Base-by-base conservation (phyloP, 2,888 invertebrate genomes). In the Cyclophora albipunctata region DNA sequence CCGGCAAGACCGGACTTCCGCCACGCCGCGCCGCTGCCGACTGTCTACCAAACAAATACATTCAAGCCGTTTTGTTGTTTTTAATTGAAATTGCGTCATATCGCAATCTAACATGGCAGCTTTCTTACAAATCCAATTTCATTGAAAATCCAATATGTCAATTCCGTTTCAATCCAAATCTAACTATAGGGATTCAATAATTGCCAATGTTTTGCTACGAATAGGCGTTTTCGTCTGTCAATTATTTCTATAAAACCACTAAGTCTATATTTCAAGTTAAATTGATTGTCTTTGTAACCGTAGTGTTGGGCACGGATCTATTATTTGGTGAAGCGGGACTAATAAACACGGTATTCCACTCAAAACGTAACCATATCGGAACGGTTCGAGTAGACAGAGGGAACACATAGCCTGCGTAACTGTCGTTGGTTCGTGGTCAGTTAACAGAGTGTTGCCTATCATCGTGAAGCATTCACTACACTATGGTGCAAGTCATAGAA, bases 21-120 rank as follows among this genome's bases (percentile, higher is more conserved):
- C 69, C 67, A 57, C 59, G 64, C 72, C 69, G 61, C 62, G 67
- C 69, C 73, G 64, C 64, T 66, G 64, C 68, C 67, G 63, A 67
- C 65, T 63, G 64, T 72, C 75, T 70, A 63, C 57, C 70, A 69
- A 61, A 84, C 81, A 84, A 84, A 80, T 66, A 73, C 60, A 67
- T 61, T 61, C 62, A 54, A 57, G 55, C 47, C 62, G 75, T 80
- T 82, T 81, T 81, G 78, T 81, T 73, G 71, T 84, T 78, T 81
- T 78, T 81, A 84, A 85, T 84, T 83, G 81, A 84, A 83, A 78
- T 79, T 82, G 78, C 75, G 78, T 75, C 74, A 74, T 78, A 80
- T 78, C 74, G 65, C 71, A 41, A 55, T 51, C 71, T 66, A 74
- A 20, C 20, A 20, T 20, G 20, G 20, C 20, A 20, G 20, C 20